Conservation (phyloP, 2,113 vertebrate genomes). For the Grallaria varia region DNA sequence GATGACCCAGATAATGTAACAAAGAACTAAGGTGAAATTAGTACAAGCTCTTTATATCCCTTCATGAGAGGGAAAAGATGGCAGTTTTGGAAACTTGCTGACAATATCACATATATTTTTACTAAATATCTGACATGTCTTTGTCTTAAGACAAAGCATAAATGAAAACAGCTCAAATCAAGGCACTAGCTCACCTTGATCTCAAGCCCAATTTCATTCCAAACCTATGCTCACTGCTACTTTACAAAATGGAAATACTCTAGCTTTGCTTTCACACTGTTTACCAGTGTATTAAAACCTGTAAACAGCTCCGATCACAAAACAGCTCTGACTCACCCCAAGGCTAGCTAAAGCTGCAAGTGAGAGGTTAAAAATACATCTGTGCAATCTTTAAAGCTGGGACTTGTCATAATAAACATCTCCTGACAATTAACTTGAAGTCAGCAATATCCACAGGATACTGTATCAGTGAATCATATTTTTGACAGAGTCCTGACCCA, state of each 20-base stretch:
- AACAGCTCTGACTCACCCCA: not conserved
- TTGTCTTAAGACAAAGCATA: not conserved
- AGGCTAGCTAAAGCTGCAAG: not conserved
- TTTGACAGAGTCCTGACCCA: not conserved
- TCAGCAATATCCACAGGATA: not conserved
- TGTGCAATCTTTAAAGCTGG: not conserved
- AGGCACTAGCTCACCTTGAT: accelerated
- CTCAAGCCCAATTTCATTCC: not conserved
- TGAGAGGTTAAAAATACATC: not conserved
- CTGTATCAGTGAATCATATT: not conserved
- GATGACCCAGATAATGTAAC: not conserved
- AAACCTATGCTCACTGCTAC: not conserved
- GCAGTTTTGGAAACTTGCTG: not conserved
- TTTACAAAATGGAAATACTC: not conserved
- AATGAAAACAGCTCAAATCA: not conserved
- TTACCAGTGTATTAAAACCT: not conserved
- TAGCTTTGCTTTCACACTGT: not conserved
- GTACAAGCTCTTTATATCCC: not conserved
- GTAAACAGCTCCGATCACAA: not conserved
- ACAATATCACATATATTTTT: not conserved
- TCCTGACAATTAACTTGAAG: not conserved
- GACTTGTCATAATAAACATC: not conserved
- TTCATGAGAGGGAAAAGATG: accelerated
- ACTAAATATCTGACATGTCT: not conserved
- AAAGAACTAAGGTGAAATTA: not conserved